A percentile compares a stretch with the other conserved stretches of the same genome.
These are phyloP conservation scores for Hypsopygia costalis DNA, from an alignment of 2,888 invertebrate species.

Conservation along the genomic window DNA sequence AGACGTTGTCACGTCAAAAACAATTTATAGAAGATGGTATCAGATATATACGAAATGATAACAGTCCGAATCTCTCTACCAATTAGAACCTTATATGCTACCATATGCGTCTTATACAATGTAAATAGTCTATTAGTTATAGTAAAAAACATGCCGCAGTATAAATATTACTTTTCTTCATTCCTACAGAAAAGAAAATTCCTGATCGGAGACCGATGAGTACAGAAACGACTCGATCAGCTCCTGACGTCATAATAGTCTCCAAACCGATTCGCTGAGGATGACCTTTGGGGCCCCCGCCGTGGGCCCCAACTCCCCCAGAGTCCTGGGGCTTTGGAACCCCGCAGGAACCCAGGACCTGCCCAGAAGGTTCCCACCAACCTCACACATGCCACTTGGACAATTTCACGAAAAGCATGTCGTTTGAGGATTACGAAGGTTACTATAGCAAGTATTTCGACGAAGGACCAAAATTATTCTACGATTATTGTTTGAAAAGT, in stretches of 20 bases:
- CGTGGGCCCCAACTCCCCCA: conserved; percentile 71
- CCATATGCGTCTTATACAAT: too few relatives aligned
- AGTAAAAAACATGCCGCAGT: too few relatives aligned
- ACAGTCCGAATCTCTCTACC: too few relatives aligned
- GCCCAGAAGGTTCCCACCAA: conserved; percentile 59
- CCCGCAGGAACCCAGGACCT: conserved; percentile 45
- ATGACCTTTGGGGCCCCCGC: conserved; percentile 71
- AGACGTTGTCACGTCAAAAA: too few relatives aligned
- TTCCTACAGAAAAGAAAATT: conserved; percentile 61
- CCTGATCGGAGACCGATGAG: conserved; percentile 84
- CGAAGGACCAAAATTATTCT: conserved; percentile 56
- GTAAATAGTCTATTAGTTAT: too few relatives aligned
- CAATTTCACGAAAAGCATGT: conserved; percentile 49
- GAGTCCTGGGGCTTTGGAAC: conserved; percentile 39
- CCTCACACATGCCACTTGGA: conserved; percentile 40
- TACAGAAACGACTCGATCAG: conserved; percentile 92
- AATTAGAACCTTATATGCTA: too few relatives aligned
- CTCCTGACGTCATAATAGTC: conserved; percentile 92
- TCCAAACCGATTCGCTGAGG: conserved; percentile 78
- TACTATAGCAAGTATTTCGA: conserved; percentile 66
- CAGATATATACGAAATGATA: too few relatives aligned
- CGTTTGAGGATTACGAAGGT: conserved; percentile 55
- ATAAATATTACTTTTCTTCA: not conserved
- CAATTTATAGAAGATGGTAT: too few relatives aligned
- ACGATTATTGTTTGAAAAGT: conserved; percentile 70